phyloP scores from a whole-genome alignment of 53 echinoderm and acorn worm genomes.

The Henricia sp. region DNA sequence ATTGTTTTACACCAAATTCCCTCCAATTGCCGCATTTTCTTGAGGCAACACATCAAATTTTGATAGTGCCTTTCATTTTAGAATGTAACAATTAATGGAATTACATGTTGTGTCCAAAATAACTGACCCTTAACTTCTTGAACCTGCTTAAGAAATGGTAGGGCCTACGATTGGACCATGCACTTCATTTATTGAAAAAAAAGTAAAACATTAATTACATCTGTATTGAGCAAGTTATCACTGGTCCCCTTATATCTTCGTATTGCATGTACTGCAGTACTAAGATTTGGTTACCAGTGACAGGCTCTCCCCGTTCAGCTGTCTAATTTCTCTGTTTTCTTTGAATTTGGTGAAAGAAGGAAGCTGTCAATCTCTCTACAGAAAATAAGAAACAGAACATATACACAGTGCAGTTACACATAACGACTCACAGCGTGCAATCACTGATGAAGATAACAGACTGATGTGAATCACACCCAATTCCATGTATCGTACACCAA shows the following conservation, averaged over 20 bases:
- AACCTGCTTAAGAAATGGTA: no score
- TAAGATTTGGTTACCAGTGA: conserved; percentile 13
- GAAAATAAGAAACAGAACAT: background rate
- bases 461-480: background rate
- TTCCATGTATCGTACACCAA: no score
- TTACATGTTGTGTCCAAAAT: no score
- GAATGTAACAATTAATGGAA: no score
- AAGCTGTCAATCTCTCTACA: conserved; percentile 1
- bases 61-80: no score
- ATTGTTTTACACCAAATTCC: no score
- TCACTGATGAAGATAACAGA: conserved; percentile 11
- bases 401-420: background rate
- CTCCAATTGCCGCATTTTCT: no score
- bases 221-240: background rate
- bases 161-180: no score
- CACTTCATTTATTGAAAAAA: no score
- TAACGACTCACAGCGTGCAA: background rate
- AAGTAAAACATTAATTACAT: conserved; percentile 12
- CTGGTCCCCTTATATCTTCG: conserved; percentile 26
- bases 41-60: no score
- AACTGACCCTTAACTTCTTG: no score
- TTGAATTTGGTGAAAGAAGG: background rate
- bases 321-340: conserved; percentile 12
- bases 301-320: conserved; percentile 1
- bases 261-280: background rate